Base-by-base conservation (phyloP, 2,113 vertebrate genomes). In the Pteropus alecto region DNA sequence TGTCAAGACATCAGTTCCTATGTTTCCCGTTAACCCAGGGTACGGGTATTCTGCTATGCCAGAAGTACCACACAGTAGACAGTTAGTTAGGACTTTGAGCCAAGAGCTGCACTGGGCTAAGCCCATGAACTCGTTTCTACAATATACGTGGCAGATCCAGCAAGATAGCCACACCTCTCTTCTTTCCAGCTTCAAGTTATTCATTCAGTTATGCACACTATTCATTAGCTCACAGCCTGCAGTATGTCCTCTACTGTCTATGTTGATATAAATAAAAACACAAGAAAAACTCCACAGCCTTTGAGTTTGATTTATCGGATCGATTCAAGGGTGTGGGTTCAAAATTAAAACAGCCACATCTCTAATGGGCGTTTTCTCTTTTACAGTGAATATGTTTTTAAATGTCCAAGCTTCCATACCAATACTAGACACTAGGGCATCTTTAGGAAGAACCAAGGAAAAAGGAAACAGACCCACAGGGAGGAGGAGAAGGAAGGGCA, bases 361-460 rank as follows among this genome's bases (percentile, higher is more conserved):
- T 82, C 56, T 7, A 41, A 7, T 43, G 51, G 22, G 3, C 35
- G 78, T 51, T 91, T 67, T 76, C 9, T 4, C 41, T 94, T 74
- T 96, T 67, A 61, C 33, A 43, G 6, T n/a, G 28, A 78, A 35
- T 38, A 46, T 46, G 54, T 43, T 43, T 41, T 56, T 26, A 46
- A 65, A 65, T 65, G 13, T 46, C 63, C 38, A 77, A 30, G 28
- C 4, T 51, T 92, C 9, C 83, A 65, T 43, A 43, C 26, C 28
- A 73, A 70, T 51, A 30, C 35, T 18, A 38, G 71, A 74, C 18
- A 38, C 24, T 43, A 70, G 43, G 65, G 22, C 43, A 54, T n/a
- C 38, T 82, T 78, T 79, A n/a, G 77, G 93, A 65, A 93, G 77
- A 95, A 13, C 19, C 18, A n/a, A 33, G 26, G 61, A 41, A 73